Conservation (phyloP, 2,113 vertebrate genomes). For the Gadus chalcogrammus region DNA sequence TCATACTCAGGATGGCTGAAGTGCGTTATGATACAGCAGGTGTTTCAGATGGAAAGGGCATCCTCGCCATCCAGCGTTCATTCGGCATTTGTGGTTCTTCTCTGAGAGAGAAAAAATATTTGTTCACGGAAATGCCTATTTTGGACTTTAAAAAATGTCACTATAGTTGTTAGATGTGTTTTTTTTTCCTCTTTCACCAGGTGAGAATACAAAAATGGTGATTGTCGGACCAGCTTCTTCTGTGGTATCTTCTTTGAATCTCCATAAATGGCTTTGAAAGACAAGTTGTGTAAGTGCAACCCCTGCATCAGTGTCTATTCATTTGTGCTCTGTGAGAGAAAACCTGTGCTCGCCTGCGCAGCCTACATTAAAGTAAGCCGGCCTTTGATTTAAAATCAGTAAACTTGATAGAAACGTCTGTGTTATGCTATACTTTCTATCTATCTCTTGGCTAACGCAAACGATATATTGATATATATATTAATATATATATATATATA, state of each 20-base stretch:
- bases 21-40: conserved; percentile 69
- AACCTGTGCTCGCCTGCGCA: conserved; percentile 30
- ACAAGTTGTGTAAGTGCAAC: conserved; percentile 69
- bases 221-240: conserved; percentile 75
- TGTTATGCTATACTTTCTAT: conserved; percentile 29
- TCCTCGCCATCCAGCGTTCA: conserved; percentile 56
- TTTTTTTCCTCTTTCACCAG: conserved; percentile 37
- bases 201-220: conserved; percentile 62
- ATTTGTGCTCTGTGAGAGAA: conserved; percentile 61
- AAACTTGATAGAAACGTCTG: conserved; percentile 40
- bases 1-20: conserved; percentile 58
- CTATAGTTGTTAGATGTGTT: conserved; percentile 48
- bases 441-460: conserved; percentile 4
- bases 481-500: conserved; percentile 6
- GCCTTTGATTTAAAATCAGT: conserved; percentile 23
- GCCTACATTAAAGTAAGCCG: conserved; percentile 38
- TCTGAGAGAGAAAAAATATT: conserved; percentile 42
- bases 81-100: conserved; percentile 35
- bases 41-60: conserved; percentile 56
- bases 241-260: conserved; percentile 62
- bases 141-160: conserved; percentile 66
- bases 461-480: background rate
- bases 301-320: conserved; percentile 54
- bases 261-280: conserved; percentile 70
- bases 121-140: conserved; percentile 51